Evolutionary conservation across 2,113 vertebrate genomes (phyloP), one percentile per base, ranked within the genome.

Genomic region (Hydrochoerus hydrochaeris): DNA sequence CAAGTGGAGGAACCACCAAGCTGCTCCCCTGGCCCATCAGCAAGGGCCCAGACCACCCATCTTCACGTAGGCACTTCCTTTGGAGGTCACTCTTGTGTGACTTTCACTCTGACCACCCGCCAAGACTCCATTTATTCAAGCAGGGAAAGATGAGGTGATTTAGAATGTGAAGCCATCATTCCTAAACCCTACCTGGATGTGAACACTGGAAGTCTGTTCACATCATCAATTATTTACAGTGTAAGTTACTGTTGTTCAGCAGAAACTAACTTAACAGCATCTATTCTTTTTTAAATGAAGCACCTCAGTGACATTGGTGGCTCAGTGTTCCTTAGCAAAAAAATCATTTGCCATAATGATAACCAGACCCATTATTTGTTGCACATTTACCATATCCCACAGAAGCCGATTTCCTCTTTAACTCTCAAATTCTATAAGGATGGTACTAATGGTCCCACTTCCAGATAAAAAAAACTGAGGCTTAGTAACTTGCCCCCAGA

Each of bases 281-380:
- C 91, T 85, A 86, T 89, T 44, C 91, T 90, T 89, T 96, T 95
- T 94, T 67, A 86, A 96, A 91, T 26, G 44, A 65, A 96, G 69
- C 81, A 69, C 87, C 95, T 95, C 1, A 0, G 41, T 84, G 95
- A 94, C 95, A 85, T 88, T 93, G 67, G 83, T 69, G 28, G 62
- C 60, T 88, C 75, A 20, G 63, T 2, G 8, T 30, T 38, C n/a
- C 91, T 89, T 89, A 6, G 54, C 63, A 57, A 44, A 83, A 52
- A 87, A 62, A 52, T 80, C 91, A 69, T 95, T 88, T 93, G 67
- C 97, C 60, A 8, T 1, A 12, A 44, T 3, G 38, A 69, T 84
- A 91, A 44, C 38, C 22, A 71, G 62, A 24, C 19, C 85, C 7
- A 5, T 35, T 22, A 12, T 30, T 38, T 17, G 44, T 63, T 22